Base-by-base conservation (phyloP, 2,888 invertebrate species). In the Dioctria rufipes region DNA sequence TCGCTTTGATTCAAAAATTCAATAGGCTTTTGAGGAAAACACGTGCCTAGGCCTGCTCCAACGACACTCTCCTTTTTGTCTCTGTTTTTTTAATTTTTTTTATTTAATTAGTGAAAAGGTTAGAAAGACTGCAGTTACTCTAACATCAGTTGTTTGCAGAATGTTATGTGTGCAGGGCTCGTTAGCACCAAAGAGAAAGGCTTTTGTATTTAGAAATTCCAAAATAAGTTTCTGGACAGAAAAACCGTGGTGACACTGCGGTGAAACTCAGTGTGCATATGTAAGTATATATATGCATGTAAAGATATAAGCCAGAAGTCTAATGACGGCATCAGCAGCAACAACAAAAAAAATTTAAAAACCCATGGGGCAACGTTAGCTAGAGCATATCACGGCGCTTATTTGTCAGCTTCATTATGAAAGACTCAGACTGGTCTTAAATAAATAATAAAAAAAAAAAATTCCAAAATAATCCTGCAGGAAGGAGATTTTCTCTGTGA, bases 381-480 rank as follows among this genome's bases (percentile, higher is more conserved):
- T 43, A 61, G 42, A 42, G 13, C 8, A 42, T 42, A 13, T 60
- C 46, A 6, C 58, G 25, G 40, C 75, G 60, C 60, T 75, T 60
- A 40, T 39, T 39, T 25, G 61, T 11, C 61, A 58, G 75, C 9
- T 42, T 61, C 75, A 75, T 75, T 75, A 75, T 51, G 42, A 60
- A n/a, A 11, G 42, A 13, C 49, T 40, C 37, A 40, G 42, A 60
- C 13, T 75, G 37, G 25, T 51, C 69, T 49, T 69, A 6, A 51
- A 51, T 51, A 8, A 9, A 25, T 25, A 25, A 25, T 1, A 25
- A 2, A 25, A 25, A 25, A 25, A 25, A 2, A 25, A 25, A 69
- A 66, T 8, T 42, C 66, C 43, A 25, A 25, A 25, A 25, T 4
- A 9, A 51, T 5, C 71, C 51, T n/a, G 49, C 75, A 40, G 25